Evolutionary conservation across 2,113 vertebrate species (phyloP).

Genomic region (Tachuris rubrigastra): DNA sequence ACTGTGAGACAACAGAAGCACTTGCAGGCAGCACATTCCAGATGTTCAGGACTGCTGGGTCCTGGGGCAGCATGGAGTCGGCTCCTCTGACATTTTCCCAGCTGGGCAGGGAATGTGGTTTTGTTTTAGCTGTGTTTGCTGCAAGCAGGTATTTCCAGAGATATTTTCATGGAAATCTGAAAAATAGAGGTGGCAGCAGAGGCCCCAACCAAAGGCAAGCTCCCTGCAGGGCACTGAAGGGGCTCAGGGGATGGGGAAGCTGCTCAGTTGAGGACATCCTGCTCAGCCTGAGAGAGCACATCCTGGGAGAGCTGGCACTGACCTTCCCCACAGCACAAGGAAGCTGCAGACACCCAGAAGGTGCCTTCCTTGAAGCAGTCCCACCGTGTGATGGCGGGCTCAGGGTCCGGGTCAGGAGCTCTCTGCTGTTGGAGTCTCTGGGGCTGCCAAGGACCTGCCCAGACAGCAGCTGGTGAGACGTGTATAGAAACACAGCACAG

Average conservation of each 20-base stretch:
- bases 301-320: background rate
- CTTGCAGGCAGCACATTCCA: background rate
- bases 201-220: background rate
- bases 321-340: background rate
- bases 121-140: background rate
- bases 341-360: too few species aligned
- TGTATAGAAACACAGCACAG: background rate
- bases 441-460: background rate
- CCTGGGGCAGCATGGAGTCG: fast-evolving
- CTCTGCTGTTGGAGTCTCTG: fast-evolving
- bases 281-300: fast-evolving
- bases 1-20: background rate
- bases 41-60: background rate
- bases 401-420: fast-evolving
- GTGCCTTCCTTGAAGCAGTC: background rate
- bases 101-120: background rate
- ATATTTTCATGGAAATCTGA: background rate
- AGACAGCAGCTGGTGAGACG: too few species aligned
- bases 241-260: background rate
- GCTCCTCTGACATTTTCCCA: background rate
- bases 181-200: too few species aligned
- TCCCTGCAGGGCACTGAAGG: background rate
- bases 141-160: background rate
- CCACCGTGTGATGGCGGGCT: fast-evolving
- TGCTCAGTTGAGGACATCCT: background rate